Base-by-base conservation (phyloP, 1,140 invertebrate genomes). In the Lordiphosa mommai region DNA sequence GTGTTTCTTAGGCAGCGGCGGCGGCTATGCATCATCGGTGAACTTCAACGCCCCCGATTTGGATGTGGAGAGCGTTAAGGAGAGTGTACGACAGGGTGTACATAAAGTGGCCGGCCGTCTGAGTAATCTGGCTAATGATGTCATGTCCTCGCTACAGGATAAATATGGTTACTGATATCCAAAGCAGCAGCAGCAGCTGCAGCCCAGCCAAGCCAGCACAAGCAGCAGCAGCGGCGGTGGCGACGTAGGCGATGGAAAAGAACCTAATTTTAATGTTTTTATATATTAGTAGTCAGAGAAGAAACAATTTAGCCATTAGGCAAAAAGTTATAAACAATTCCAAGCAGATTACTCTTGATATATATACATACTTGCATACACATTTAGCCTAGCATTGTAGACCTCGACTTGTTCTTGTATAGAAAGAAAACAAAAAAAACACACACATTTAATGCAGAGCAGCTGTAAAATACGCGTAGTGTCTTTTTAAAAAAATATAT, bases 91-190 rank as follows among this genome's bases (percentile, higher is more conserved):
- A 70, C 95, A 98, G 89, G 98, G 98, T 49, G 97, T 99, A 27
- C 97, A 95, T 51, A 98, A 98, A 91, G 97, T 99, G 53, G 98
- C 98, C 23, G 97, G 96, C 3, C 94, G 95, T 84, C 89, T 99
- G 8, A 98, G 97, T 71, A 96, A 94, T 56, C 90, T 99, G 55
- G 97, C 98, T 48, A 98, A 95, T 91, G 97, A 96, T 67, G 94
- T 99, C 2, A 97, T 99, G 92, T 94, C 93, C 52, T 96, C 96
- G 61, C 91, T 98, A 86, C 97, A 98, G 92, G 97, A 92, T 73
- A 90, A 90, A 87, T 92, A 92, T 79, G 91, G 91, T 14, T 91
- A 92, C 90, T 92, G 91, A 91, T 87, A 82, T 66, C 63, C 30
- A 30, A 46, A 9, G 46, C 17, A 14, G 48, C 12, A 23, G 30